phyloP scores from a whole-genome alignment of 2,113 vertebrate genomes.

The Hippocampus barbouri region DNA sequence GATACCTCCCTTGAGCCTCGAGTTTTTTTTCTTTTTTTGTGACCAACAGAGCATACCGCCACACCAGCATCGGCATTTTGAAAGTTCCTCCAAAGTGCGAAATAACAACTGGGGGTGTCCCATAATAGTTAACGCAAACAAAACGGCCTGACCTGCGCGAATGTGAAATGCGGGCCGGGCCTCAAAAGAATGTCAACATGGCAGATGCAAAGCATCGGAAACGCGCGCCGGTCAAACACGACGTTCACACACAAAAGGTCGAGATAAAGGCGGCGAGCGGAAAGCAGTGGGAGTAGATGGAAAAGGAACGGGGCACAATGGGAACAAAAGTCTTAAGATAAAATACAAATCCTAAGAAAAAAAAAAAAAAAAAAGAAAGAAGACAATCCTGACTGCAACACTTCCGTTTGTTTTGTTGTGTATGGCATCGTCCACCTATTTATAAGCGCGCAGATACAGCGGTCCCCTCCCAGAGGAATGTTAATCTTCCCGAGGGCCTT shows the following conservation, averaged over 20 bases:
- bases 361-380: neutral
- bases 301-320: conserved; percentile 22
- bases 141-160: conserved; percentile 55
- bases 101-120: conserved; percentile 69
- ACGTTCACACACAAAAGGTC: conserved; percentile 28
- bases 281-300: conserved; percentile 42
- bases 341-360: conserved; percentile 9
- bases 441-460: conserved; percentile 57
- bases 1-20: conserved; percentile 36
- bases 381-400: neutral
- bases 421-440: conserved; percentile 56
- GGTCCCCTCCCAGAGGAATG: conserved; percentile 57
- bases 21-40: conserved; percentile 21
- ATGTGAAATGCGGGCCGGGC: conserved; percentile 62
- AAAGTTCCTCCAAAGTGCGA: conserved; percentile 61
- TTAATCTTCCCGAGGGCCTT: conserved; percentile 63
- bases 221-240: conserved; percentile 33
- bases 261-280: conserved; percentile 37
- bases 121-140: conserved; percentile 66
- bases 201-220: conserved; percentile 53
- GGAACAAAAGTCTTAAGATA: conserved; percentile 17
- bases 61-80: conserved; percentile 41
- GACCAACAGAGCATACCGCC: conserved; percentile 33
- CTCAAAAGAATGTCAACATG: conserved; percentile 67
- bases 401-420: conserved; percentile 51